Evolutionary conservation across 2,113 vertebrate genomes (phyloP).

Genomic region (Marmota monax): DNA sequence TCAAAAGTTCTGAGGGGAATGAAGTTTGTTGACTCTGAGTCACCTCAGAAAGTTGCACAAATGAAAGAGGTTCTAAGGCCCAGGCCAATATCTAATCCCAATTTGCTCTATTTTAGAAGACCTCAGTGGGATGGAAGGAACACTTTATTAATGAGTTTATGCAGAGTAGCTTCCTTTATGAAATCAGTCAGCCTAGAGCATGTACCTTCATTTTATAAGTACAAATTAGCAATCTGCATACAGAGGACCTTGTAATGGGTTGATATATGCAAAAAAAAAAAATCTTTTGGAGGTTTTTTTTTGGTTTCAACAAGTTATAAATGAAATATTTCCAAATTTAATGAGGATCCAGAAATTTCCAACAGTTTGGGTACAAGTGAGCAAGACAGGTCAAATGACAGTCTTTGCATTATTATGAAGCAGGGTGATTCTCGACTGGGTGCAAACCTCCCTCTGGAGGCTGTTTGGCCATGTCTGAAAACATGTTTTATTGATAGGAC

Average conservation of each 20-base stretch:
- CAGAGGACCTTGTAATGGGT: background rate
- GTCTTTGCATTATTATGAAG: background rate
- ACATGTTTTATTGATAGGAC: background rate
- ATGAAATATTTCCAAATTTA: background rate
- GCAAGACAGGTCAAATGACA: background rate
- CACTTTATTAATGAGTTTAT: background rate
- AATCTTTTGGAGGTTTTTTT: background rate
- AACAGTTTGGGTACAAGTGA: background rate
- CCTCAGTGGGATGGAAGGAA: background rate
- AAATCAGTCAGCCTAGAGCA: background rate
- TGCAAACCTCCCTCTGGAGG: background rate
- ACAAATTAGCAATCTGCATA: background rate
- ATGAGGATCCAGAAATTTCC: constrained; percentile 3
- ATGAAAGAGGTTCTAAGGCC: background rate
- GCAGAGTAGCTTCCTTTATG: background rate
- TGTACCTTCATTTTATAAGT: background rate
- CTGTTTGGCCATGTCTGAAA: background rate
- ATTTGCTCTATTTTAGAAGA: background rate
- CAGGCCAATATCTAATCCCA: background rate
- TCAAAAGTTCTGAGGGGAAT: background rate
- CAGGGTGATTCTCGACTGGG: background rate
- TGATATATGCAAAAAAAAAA: background rate
- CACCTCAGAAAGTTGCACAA: background rate
- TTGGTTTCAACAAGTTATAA: background rate
- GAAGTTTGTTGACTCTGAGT: background rate